Base-by-base conservation (phyloP, 2,888 invertebrate species). In the Chymomyza fuscimana region DNA sequence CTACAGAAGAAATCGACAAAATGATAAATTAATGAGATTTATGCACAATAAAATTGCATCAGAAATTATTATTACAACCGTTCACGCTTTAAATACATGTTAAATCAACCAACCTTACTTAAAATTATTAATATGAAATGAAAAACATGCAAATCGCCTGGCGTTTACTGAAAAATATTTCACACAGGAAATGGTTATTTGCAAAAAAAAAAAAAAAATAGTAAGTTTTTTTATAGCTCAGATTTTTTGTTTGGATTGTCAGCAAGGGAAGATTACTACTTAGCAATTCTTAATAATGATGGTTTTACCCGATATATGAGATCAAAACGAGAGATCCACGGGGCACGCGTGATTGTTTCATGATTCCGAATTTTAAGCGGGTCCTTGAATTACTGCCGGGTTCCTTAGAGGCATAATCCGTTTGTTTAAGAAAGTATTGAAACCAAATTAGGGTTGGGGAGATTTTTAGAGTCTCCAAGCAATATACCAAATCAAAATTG, bases 11-110 rank as follows among this genome's bases (percentile, higher is more conserved):
- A 89, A 90, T 90, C 91, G 91, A 91, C 91, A 91, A 91, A 92
- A 91, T 91, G 91, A 91, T 92, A 92, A 92, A 92, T 92, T 92
- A 92, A 92, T 90, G 90, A 91, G 91, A 92, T 92, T 91, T 92
- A 92, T 92, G 91, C 91, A 91, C 90, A 91, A 92, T 91, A 90
- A 91, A 92, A 92, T 91, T 91, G 91, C 89, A 89, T 89, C 86
- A 89, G 91, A 91, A 91, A 92, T 92, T 92, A 92, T 92, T 91
- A 91, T 92, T 91, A 92, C 90, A 91, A 88, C 90, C 91, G 91
- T 92, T 92, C 92, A 92, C 92, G 92, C 92, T 91, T 91, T 91
- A 90, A 91, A 91, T 89, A 88, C 90, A 89, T 87, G 88, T 89
- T 90, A 92, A 91, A 92, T 92, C 92, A 92, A 89, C 87, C 86